Conservation (phyloP, 2,888 invertebrate genomes). For the Melanargia galathea region DNA sequence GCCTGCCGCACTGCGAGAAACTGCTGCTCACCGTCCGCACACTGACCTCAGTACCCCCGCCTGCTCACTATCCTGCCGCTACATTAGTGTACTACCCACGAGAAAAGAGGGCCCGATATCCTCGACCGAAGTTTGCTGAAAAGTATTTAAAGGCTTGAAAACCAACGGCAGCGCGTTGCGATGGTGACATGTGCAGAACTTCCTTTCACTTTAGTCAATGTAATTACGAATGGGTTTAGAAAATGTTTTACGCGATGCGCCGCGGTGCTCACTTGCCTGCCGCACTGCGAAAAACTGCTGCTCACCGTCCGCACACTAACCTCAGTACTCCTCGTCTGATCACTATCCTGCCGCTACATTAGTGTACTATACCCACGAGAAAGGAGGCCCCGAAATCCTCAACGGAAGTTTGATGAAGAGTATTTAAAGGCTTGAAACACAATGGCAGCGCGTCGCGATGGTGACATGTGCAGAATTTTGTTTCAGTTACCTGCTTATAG, state of each 20-base stretch:
- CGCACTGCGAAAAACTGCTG: conserved; percentile 50
- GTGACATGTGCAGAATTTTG: too few relatives aligned
- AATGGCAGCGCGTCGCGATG: background rate
- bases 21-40: conserved; percentile 56
- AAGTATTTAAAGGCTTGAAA: background rate
- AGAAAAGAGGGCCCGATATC: conserved; percentile 5
- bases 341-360: conserved; percentile 42
- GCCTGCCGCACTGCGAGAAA: conserved; percentile 51
- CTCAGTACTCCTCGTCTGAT: conserved; percentile 41
- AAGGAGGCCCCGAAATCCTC: background rate
- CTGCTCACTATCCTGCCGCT: conserved; percentile 41
- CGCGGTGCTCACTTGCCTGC: conserved; percentile 58
- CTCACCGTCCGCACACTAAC: conserved; percentile 55
- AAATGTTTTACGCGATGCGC: conserved; percentile 48
- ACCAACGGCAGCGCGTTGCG: background rate
- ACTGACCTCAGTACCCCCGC: conserved; percentile 42
- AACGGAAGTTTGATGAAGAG: background rate
- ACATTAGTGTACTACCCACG: conserved; percentile 48
- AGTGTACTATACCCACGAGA: conserved; percentile 45
- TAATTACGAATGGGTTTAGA: too few relatives aligned
- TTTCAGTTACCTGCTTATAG: too few relatives aligned
- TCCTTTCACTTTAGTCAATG: too few relatives aligned
- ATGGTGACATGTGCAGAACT: too few relatives aligned
- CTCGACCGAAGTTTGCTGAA: background rate
- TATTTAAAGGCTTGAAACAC: background rate